Evolutionary conservation across 2,797 vertebrate genomes (phyloP).

Genomic region (Merluccius polli): DNA sequence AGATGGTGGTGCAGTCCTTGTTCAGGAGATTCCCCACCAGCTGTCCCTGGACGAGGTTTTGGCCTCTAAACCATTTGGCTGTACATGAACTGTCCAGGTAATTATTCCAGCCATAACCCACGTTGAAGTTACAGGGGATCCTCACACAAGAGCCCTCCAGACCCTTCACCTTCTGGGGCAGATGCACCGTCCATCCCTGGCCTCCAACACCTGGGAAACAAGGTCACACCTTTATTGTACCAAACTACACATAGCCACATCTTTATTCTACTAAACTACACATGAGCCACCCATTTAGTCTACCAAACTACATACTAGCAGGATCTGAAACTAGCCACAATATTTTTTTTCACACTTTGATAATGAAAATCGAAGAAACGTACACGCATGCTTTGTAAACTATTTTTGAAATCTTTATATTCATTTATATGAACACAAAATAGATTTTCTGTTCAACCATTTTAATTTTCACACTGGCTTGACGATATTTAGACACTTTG

Average conservation of each 20-base stretch:
- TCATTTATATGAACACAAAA: too few relatives aligned
- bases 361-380: too few relatives aligned
- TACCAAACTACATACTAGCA: too few relatives aligned
- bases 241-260: not conserved
- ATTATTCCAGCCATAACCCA: accelerated
- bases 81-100: not conserved
- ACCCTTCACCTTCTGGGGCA: conserved; percentile 20
- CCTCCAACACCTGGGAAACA: conserved; percentile 33
- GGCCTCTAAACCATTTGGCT: not conserved
- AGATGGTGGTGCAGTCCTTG: conserved; percentile 64
- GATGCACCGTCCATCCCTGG: accelerated
- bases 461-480: too few relatives aligned
- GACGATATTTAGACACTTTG: too few relatives aligned
- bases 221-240: not conserved
- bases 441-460: too few relatives aligned
- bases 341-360: too few relatives aligned
- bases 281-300: too few relatives aligned
- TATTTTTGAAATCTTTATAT: too few relatives aligned
- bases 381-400: too few relatives aligned
- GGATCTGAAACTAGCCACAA: too few relatives aligned
- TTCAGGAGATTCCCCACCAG: conserved; percentile 46
- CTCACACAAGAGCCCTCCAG: conserved; percentile 43
- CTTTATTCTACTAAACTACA: too few relatives aligned
- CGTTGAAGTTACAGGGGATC: conserved; percentile 42
- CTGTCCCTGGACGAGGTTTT: not conserved